These are phyloP conservation scores for Diabrotica balteata DNA, from an alignment of 2,888 invertebrate genomes.

Conservation along the genomic window DNA sequence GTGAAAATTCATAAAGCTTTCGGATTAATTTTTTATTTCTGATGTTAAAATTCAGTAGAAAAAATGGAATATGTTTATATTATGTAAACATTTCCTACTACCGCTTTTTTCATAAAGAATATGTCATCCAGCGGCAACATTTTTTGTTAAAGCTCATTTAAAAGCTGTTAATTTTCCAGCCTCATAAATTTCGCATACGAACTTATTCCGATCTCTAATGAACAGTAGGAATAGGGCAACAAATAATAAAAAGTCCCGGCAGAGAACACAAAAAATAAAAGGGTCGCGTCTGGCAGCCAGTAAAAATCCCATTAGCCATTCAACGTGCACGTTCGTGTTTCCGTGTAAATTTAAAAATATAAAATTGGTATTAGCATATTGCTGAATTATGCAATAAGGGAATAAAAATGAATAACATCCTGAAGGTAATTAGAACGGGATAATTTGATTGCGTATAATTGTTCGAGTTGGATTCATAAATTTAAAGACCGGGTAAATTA, in stretches of 20 bases:
- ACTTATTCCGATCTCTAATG: neutral
- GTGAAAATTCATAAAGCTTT: too few species aligned
- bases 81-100: too few species aligned
- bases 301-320: conserved; percentile 6
- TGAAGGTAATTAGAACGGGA: neutral
- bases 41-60: too few species aligned
- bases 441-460: too few species aligned
- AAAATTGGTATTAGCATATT: neutral
- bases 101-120: too few species aligned
- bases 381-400: neutral
- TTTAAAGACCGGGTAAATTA: too few species aligned
- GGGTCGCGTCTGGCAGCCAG: neutral
- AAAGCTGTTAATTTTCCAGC: conserved; percentile 1
- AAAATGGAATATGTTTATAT: too few species aligned
- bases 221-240: neutral
- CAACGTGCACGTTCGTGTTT: neutral
- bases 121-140: too few species aligned
- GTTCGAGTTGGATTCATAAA: too few species aligned
- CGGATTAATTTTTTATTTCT: too few species aligned
- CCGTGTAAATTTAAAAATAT: neutral
- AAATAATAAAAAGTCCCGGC: conserved; percentile 2
- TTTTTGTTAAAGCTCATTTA: neutral
- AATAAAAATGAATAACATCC: neutral
- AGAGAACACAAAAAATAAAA: neutral
- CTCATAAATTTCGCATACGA: neutral